These are phyloP conservation scores for Lamellibrachia columna DNA, from an alignment of 2,888 invertebrate genomes.

Conservation along the genomic window DNA sequence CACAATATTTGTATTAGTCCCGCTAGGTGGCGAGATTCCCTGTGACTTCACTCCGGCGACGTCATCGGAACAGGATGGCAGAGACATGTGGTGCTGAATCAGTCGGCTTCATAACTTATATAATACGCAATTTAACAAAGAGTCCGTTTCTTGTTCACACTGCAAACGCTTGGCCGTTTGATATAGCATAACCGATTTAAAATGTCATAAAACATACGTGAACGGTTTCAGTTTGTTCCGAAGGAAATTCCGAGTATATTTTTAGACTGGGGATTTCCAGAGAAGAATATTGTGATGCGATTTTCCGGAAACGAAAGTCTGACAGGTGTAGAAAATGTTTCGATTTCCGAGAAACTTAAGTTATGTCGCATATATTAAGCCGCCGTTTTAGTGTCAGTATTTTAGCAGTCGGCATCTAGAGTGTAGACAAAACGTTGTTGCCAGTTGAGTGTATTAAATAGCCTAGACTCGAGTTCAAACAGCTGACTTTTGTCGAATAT, in stretches of 20 bases:
- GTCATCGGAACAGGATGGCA: no score
- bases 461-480: background rate
- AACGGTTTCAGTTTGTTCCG: background rate
- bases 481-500: background rate
- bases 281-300: background rate
- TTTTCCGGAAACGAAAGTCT: background rate
- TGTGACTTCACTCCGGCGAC: background rate
- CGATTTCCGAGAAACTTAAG: background rate
- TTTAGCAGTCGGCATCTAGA: background rate
- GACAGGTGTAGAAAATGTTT: background rate
- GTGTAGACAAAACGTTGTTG: no score
- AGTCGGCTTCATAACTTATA: no score
- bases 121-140: background rate
- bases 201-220: background rate
- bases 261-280: background rate
- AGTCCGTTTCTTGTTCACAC: background rate
- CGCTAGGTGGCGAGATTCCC: background rate
- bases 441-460: no score
- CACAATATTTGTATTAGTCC: background rate
- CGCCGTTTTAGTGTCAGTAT: background rate
- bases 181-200: background rate
- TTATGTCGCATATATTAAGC: background rate
- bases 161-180: background rate
- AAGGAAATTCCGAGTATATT: background rate
- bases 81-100: no score